Evolutionary conservation across 2,888 invertebrate species (phyloP).

Genomic region (Eucriotettix oculatus): DNA sequence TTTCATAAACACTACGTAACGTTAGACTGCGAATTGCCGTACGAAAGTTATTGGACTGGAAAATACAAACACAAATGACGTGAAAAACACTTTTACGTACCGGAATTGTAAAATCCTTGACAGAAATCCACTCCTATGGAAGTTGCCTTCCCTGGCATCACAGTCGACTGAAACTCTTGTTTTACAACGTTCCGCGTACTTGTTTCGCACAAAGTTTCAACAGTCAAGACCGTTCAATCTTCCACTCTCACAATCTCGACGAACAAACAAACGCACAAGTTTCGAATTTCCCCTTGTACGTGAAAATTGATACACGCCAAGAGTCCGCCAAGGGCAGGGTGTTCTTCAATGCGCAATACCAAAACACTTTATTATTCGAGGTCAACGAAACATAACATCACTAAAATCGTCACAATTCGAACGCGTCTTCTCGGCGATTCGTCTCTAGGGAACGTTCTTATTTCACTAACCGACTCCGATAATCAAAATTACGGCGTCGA

Average conservation of each 20-base stretch:
- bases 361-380: constrained; percentile 22
- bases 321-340: constrained; percentile 24
- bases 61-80: too few species aligned
- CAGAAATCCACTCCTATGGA: neutral
- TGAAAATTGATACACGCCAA: neutral
- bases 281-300: too few species aligned
- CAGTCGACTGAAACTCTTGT: neutral
- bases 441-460: neutral
- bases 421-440: neutral
- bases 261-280: too few species aligned
- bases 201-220: too few species aligned
- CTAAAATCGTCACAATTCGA: neutral
- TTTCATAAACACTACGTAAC: too few species aligned
- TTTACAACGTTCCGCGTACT: too few species aligned
- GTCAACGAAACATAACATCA: constrained; percentile 18
- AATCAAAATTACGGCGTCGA: neutral
- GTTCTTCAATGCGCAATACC: constrained; percentile 28
- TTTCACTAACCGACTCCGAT: neutral
- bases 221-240: too few species aligned
- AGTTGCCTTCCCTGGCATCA: neutral
- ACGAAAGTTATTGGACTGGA: too few species aligned
- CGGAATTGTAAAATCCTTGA: neutral
- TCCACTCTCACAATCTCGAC: too few species aligned
- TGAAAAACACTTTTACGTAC: too few species aligned
- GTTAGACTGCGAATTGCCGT: too few species aligned